Evolutionary conservation across 2,113 vertebrate species (phyloP), one percentile per base, ranked within the genome.

Genomic region (Xiphorhynchus elegans): DNA sequence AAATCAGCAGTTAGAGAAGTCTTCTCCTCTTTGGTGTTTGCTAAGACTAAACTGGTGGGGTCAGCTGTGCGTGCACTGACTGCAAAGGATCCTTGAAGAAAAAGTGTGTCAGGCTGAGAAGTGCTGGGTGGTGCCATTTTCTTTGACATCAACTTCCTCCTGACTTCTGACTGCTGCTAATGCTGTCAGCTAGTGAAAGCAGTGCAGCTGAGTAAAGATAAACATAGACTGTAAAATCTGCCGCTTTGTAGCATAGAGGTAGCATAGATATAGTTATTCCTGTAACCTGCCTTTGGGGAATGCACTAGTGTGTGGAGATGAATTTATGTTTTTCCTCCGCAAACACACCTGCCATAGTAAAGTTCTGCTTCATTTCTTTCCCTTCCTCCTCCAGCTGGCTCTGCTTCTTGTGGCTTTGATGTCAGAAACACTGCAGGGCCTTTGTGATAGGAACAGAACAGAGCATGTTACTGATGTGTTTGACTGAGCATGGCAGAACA

Each of bases 341-440:
- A 82, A 82, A 72, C 42, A 63, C 33, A 77, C 23, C 33, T 85
- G 70, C 19, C 40, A 11, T 26, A 40, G 78, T 35, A 58, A 87
- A 70, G 50, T 85, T 96, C 50, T 79, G 63, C 76, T 94, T 88
- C 16, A 52, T 85, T 91, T 89, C 63, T 89, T 73, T 64, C n/a
- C 20, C 31, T 56, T 87, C 83, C 49, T 82, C 25, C 16, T 78
- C 11, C 56, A 87, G 53, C 33, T 2, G 2, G 7, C 28, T 78
- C 44, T 68, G 47, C 35, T 75, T 68, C 46, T 67, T 40, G 7
- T 1, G 4, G 21, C n/a, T 40, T 60, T 53, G 24, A 25, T 87
- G 58, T 73, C 66, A 87, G 72, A 79, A 92, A 33, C 58, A 40
- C 87, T 50, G 31, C 4, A 16, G 74, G 74, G 49, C 40, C 73